These are phyloP conservation scores for Beris morrisii DNA, from an alignment of 2,888 invertebrate species.

Conservation along the genomic window DNA sequence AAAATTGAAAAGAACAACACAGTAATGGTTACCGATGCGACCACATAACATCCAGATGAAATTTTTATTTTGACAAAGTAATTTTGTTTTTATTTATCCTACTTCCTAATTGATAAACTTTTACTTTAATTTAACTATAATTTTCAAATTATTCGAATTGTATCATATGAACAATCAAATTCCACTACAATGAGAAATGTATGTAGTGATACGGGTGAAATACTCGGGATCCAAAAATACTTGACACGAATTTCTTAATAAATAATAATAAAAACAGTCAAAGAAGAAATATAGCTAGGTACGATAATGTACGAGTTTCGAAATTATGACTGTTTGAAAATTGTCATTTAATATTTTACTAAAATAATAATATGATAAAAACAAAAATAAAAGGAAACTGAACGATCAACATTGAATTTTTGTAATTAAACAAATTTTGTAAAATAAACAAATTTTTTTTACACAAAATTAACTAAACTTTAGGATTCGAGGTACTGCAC, in stretches of 20 bases:
- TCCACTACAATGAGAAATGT: neutral
- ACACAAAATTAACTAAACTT: neutral
- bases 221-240: slow-evolving; percentile 38
- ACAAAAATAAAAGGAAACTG: slow-evolving; percentile 3
- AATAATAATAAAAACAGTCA: neutral
- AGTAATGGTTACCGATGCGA: slow-evolving; percentile 42
- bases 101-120: slow-evolving; percentile 1
- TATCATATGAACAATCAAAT: neutral
- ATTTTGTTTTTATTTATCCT: slow-evolving; percentile 1
- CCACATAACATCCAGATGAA: slow-evolving; percentile 55
- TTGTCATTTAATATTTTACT: no score
- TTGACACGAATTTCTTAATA: slow-evolving; percentile 17
- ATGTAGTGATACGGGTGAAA: slow-evolving; percentile 30
- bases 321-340: neutral
- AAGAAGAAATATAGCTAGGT: slow-evolving; percentile 3
- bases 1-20: no score
- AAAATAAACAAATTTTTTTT: slow-evolving; percentile 1
- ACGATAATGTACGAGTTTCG: neutral
- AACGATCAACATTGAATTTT: no score
- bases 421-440: no score
- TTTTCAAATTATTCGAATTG: neutral
- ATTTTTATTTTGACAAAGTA: slow-evolving; percentile 3
- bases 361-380: neutral
- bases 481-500: slow-evolving; percentile 56
- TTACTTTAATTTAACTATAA: neutral